These are phyloP conservation scores for Lathamus discolor DNA, from an alignment of 2,113 vertebrate species.

Conservation along the genomic window DNA sequence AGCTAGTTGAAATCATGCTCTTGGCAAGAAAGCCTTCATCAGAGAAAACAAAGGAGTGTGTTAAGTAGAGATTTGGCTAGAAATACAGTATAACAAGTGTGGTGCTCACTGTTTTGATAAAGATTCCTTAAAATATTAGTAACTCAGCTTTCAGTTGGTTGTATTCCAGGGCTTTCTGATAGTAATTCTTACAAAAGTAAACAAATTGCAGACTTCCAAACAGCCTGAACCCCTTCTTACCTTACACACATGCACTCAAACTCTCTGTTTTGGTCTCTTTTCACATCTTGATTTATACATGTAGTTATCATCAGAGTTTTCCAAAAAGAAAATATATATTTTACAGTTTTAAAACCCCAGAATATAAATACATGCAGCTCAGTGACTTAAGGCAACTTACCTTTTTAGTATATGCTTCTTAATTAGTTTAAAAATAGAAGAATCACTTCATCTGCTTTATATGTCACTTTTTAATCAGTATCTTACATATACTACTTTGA, in stretches of 20 bases:
- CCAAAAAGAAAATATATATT: background rate
- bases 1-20: background rate
- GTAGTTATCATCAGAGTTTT: background rate
- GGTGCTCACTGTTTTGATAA: background rate
- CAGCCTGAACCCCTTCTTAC: background rate
- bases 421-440: background rate
- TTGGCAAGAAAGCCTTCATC: background rate
- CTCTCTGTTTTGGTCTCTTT: background rate
- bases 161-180: background rate
- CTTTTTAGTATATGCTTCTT: background rate
- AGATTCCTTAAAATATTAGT: background rate
- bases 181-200: background rate
- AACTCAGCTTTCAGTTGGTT: background rate
- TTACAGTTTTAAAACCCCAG: background rate
- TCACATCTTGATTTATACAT: background rate
- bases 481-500: background rate
- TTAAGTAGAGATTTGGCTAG: background rate
- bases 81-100: background rate
- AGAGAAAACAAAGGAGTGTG: background rate
- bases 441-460: background rate
- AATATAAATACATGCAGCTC: background rate
- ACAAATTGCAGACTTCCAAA: background rate
- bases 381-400: background rate
- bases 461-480: background rate
- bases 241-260: fast-evolving